Conservation (phyloP, 2,888 invertebrate genomes). For the Cosmopolites sordidus region DNA sequence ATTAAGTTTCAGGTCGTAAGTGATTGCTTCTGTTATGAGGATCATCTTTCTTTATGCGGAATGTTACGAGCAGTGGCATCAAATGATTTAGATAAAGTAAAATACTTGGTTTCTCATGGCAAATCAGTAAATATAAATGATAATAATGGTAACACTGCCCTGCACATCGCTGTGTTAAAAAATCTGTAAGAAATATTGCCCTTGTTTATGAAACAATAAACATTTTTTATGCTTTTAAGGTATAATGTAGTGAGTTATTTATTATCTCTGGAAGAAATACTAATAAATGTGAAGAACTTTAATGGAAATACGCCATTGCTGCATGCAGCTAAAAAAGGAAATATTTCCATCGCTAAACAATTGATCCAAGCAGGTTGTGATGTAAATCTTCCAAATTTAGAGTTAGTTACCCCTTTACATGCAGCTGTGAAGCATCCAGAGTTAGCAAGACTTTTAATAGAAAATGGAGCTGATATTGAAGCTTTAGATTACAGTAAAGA, state of each 20-base stretch:
- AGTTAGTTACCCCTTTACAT: conserved; percentile 35
- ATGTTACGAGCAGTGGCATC: conserved; percentile 30
- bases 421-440: conserved; percentile 29
- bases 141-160: conserved; percentile 36
- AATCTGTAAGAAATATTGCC: conserved; percentile 28
- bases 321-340: conserved; percentile 28
- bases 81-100: conserved; percentile 30
- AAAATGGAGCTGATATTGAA: conserved; percentile 35
- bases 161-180: conserved; percentile 34
- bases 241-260: conserved; percentile 32
- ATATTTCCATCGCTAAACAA: conserved; percentile 22
- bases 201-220: not conserved
- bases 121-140: conserved; percentile 34
- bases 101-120: conserved; percentile 27
- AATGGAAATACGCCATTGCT: conserved; percentile 34
- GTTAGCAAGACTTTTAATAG: conserved; percentile 31
- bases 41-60: conserved; percentile 30
- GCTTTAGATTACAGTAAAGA: conserved; percentile 31
- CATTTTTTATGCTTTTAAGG: conserved; percentile 30
- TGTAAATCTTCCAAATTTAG: conserved; percentile 31
- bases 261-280: conserved; percentile 28
- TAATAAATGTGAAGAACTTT: conserved; percentile 34
- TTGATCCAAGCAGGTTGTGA: conserved; percentile 34
- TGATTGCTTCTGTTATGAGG: conserved; percentile 25
- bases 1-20: too few species aligned